Evolutionary conservation across 2,888 invertebrate species (phyloP), one percentile per base, ranked within the genome.

Genomic region (Microctonus brassicae): DNA sequence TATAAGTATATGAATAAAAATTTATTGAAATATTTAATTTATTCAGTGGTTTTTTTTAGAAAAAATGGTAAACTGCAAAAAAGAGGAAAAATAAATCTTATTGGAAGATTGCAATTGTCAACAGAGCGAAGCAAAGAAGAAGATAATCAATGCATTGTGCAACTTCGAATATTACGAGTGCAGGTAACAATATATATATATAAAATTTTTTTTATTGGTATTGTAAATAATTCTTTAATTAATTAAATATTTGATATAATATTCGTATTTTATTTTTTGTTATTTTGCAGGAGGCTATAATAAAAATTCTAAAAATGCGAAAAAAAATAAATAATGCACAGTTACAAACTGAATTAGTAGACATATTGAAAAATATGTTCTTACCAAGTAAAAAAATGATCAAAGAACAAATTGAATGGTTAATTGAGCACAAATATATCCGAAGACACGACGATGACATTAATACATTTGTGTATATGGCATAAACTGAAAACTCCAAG

Each of bases 361-460:
- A 99, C 89, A 98, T 99, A 85, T 89, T 99, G 81, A 98, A 98
- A 89, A 98, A 98, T 87, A 98, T 99, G 98, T 99, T 99, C 91
- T 90, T 99, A 84, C 99, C 99, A 29, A 97, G 97, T 76, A 98
- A 98, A 89, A 98, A 99, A 89, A 96, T 99, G 95, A 99, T 99
- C 81, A 99, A 99, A 89, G 99, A 99, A 89, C 99, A 99, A 89
- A 92, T 99, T 66, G 99, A 99, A 88, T 99, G 99, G 99, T 92
- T 99, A 57, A 99, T 99, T 77, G 99, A 99, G 89, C 97, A 99
- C 88, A 97, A 97, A 88, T 99, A 98, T 88, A 98, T 99, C 94
- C 91, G 93, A 74, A 91, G 99, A 79, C 98, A 98, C 87, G 98
- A 98, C 83, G 96, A 97, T 81, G 97, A 99, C 88, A 98, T 98